Percentiles rank a stretch among this genome's conserved stretches.
Evolutionary conservation across 2,888 invertebrate genomes (phyloP).

Genomic region (Pelosia muscerda): DNA sequence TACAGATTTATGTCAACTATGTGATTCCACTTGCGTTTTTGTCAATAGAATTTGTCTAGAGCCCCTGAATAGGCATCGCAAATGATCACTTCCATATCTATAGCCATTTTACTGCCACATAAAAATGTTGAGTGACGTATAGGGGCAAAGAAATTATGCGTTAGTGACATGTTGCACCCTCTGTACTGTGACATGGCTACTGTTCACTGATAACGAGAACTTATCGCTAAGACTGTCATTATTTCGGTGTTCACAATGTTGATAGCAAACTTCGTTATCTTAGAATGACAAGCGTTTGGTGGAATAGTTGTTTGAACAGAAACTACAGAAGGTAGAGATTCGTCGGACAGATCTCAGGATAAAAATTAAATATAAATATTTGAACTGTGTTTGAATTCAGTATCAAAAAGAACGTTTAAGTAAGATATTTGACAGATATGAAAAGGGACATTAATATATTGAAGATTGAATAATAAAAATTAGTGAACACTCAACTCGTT

Average conservation of each 20-base stretch:
- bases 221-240: constrained; percentile 32
- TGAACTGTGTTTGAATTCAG: too few relatives aligned
- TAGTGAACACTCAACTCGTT: too few relatives aligned
- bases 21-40: too few relatives aligned
- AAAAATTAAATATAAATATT: too few relatives aligned
- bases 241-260: constrained; percentile 25
- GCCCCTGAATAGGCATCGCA: constrained; percentile 60
- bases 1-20: too few relatives aligned
- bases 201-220: constrained; percentile 18
- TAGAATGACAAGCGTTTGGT: constrained; percentile 3
- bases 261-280: constrained; percentile 18
- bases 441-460: too few relatives aligned
- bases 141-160: constrained; percentile 19
- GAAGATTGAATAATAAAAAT: too few relatives aligned
- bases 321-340: neutral
- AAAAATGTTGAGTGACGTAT: constrained; percentile 16
- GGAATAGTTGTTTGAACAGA: constrained; percentile 7
- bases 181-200: constrained; percentile 25
- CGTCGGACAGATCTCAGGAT: too few relatives aligned
- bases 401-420: too few relatives aligned
- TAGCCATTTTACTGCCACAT: neutral
- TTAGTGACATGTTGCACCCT: constrained; percentile 35
- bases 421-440: too few relatives aligned
- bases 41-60: too few relatives aligned
- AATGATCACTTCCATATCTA: constrained; percentile 57